phyloP scores from a whole-genome alignment of 2,113 vertebrate species.

The Crocuta crocuta region DNA sequence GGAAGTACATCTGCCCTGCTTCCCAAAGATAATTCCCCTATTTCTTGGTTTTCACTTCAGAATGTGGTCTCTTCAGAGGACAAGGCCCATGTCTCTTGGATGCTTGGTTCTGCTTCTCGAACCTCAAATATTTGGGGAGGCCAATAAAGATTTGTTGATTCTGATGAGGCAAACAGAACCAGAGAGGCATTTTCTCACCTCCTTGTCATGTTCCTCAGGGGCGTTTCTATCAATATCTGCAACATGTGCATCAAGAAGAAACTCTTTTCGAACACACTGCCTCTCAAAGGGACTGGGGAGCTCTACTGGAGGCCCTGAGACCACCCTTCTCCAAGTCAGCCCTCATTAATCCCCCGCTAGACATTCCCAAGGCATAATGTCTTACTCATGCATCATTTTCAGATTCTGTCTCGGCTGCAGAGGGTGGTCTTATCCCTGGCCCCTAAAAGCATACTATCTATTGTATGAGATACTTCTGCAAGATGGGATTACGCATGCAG shows the following conservation, averaged over 20 bases:
- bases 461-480: background rate
- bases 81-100: background rate
- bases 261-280: background rate
- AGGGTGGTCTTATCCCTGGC: background rate
- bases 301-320: background rate
- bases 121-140: background rate
- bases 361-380: background rate
- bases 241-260: background rate
- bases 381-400: background rate
- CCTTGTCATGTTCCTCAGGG: background rate
- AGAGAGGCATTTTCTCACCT: background rate
- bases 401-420: background rate
- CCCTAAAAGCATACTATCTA: background rate
- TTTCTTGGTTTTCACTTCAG: conserved; percentile 18
- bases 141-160: conserved; percentile 47
- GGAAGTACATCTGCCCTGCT: background rate
- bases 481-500: background rate
- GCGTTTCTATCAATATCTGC: background rate
- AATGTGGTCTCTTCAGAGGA: conserved; percentile 29
- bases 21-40: background rate
- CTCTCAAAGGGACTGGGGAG: background rate
- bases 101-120: conserved; percentile 42
- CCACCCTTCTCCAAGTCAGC: background rate
- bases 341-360: background rate
- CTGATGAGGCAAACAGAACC: background rate